These are phyloP conservation scores for Eumeta japonica DNA, from an alignment of 1,140 invertebrate genomes.

Conservation along the genomic window DNA sequence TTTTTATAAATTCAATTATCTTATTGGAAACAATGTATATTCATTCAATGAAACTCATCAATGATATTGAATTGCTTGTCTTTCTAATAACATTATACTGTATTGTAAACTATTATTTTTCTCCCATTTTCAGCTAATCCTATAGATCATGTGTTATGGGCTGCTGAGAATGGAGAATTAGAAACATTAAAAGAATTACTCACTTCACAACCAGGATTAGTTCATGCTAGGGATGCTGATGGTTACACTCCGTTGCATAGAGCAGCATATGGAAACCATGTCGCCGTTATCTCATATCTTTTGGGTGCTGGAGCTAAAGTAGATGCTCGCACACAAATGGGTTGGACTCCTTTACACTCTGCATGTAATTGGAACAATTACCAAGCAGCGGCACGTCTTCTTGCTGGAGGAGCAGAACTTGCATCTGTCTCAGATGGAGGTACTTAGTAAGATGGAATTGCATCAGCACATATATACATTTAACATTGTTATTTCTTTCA, in stretches of 20 bases:
- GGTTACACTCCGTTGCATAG: slow-evolving; percentile 78
- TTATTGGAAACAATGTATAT: too few species aligned
- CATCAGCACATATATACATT: too few species aligned
- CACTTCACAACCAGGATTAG: slow-evolving; percentile 59
- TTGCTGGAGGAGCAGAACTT: slow-evolving; percentile 84
- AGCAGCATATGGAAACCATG: slow-evolving; percentile 87
- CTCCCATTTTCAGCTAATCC: slow-evolving; percentile 61
- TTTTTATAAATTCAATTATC: too few species aligned
- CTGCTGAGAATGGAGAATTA: slow-evolving; percentile 78
- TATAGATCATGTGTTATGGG: slow-evolving; percentile 71
- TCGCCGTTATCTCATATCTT: slow-evolving; percentile 74
- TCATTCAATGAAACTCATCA: too few species aligned
- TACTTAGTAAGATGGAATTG: slow-evolving; percentile 24
- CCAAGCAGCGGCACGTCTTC: slow-evolving; percentile 69
- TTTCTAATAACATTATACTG: background rate
- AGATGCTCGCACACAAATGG: slow-evolving; percentile 73
- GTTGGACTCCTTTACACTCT: slow-evolving; percentile 92
- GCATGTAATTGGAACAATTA: slow-evolving; percentile 89
- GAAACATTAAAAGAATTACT: slow-evolving; percentile 67
- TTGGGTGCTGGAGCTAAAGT: slow-evolving; percentile 74
- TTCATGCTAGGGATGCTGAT: slow-evolving; percentile 78
- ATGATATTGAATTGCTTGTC: background rate
- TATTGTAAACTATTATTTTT: background rate
- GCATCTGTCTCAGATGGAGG: slow-evolving; percentile 83
- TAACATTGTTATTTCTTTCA: slow-evolving; percentile 5